Conservation (phyloP, 2,797 vertebrate genomes). For the Brachyalestes nurse region DNA sequence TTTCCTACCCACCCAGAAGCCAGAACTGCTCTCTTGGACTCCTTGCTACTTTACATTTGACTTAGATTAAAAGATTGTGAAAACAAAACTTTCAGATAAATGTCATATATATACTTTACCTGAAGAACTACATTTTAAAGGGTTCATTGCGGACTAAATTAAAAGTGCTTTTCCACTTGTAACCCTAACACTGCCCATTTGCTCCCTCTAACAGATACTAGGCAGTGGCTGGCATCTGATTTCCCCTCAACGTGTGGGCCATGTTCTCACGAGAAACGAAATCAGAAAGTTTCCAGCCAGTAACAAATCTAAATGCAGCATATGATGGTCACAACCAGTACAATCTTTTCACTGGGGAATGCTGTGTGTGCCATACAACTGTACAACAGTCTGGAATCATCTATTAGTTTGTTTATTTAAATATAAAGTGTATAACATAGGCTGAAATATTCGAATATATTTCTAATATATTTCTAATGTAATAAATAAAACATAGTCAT, state of each 20-base stretch:
- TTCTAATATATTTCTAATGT: no score
- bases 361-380: neutral
- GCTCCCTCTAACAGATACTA: conserved; percentile 20
- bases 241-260: neutral
- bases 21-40: no score
- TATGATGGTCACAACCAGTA: neutral
- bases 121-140: neutral
- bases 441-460: no score
- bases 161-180: neutral
- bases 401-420: no score
- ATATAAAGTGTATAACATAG: no score
- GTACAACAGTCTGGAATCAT: neutral
- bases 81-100: no score
- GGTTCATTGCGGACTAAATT: no score
- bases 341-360: neutral
- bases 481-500: no score
- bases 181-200: neutral
- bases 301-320: neutral
- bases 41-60: no score
- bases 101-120: no score
- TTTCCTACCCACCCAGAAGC: no score
- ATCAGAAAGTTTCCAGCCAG: neutral
- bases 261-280: conserved; percentile 52
- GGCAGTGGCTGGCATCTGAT: conserved; percentile 37
- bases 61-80: no score